These are phyloP conservation scores for Alligator mississippiensis DNA, from an alignment of 2,113 vertebrate species.

Conservation along the genomic window DNA sequence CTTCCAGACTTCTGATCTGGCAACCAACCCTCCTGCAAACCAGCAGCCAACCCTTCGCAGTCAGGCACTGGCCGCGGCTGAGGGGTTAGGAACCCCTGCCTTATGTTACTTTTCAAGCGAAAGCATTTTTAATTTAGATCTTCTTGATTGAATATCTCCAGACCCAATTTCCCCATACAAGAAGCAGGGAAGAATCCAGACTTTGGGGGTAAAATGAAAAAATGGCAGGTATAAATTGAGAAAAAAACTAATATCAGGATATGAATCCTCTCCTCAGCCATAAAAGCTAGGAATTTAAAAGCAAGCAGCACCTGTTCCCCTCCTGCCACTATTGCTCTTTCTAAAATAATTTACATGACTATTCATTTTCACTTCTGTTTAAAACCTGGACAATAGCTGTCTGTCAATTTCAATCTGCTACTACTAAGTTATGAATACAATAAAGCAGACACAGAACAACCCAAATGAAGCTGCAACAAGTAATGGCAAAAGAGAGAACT, in stretches of 20 bases:
- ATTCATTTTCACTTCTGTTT: accelerated
- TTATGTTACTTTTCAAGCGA: background rate
- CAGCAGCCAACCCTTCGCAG: too few relatives aligned
- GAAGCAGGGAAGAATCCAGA: background rate
- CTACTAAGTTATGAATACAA: background rate
- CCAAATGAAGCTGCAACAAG: background rate
- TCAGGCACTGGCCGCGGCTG: too few relatives aligned
- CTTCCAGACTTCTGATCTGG: too few relatives aligned
- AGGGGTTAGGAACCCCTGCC: too few relatives aligned
- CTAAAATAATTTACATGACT: background rate
- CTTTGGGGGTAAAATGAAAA: too few relatives aligned
- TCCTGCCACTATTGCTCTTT: background rate
- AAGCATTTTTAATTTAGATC: background rate
- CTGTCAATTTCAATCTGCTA: background rate
- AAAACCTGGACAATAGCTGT: background rate
- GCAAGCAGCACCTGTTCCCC: background rate
- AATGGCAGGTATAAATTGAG: too few relatives aligned
- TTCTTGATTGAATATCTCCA: background rate
- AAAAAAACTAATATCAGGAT: too few relatives aligned
- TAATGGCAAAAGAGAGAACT: background rate
- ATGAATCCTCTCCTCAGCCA: too few relatives aligned
- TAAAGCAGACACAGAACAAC: too few relatives aligned
- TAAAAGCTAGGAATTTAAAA: background rate
- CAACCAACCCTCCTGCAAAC: too few relatives aligned
- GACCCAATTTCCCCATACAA: background rate